Evolutionary conservation across 2,113 vertebrate species (phyloP).

Genomic region (Pantherophis guttatus): DNA sequence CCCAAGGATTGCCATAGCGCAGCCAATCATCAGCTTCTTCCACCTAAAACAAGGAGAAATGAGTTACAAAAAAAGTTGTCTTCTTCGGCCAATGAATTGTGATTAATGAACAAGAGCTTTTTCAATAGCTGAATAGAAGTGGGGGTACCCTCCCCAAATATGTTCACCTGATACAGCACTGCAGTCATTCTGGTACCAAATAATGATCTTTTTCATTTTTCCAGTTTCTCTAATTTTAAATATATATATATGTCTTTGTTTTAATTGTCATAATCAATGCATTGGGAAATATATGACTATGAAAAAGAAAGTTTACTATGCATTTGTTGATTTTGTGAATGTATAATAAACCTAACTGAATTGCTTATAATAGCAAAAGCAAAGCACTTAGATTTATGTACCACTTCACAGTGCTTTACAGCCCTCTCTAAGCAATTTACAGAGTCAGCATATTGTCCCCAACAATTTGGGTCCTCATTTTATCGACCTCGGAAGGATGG

Average conservation of each 20-base stretch:
- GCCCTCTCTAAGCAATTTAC: not conserved
- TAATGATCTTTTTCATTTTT: not conserved
- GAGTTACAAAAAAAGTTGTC: not conserved
- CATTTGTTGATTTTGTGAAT: not conserved
- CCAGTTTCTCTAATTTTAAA: not conserved
- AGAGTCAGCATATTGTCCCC: not conserved
- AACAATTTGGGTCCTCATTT: not conserved
- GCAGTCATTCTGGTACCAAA: not conserved
- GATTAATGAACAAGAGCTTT: not conserved
- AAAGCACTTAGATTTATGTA: not conserved
- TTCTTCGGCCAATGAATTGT: not conserved
- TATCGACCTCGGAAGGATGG: not conserved
- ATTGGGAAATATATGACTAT: not conserved
- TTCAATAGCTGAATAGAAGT: not conserved
- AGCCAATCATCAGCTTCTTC: conserved; percentile 90
- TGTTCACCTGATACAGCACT: not conserved
- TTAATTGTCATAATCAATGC: not conserved
- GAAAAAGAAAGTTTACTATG: not conserved
- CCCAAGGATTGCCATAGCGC: conserved; percentile 87
- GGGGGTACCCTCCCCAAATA: not conserved
- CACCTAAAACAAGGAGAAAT: conserved; percentile 61
- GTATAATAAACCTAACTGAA: not conserved
- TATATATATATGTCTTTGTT: not conserved
- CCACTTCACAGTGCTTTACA: not conserved
- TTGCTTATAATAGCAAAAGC: not conserved